These are phyloP conservation scores for Scopus umbretta DNA, from an alignment of 2,113 vertebrate genomes.

Conservation along the genomic window DNA sequence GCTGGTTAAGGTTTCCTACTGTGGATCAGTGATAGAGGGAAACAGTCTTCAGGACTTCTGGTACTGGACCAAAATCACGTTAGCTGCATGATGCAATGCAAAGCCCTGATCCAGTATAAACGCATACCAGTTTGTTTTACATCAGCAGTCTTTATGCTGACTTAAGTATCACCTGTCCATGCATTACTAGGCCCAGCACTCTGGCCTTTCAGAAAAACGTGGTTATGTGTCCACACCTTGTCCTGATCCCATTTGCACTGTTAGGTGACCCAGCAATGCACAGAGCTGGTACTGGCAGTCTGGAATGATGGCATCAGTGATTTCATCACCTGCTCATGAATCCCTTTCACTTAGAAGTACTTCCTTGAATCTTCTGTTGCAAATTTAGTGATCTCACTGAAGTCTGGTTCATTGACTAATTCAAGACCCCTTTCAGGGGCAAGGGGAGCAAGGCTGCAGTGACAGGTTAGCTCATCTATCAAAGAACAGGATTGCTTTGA, in stretches of 20 bases:
- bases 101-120: neutral
- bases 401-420: neutral
- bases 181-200: neutral
- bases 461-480: neutral
- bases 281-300: neutral
- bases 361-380: neutral
- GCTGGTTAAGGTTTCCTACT: neutral
- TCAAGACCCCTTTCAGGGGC: neutral
- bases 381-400: neutral
- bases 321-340: neutral
- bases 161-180: neutral
- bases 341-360: neutral
- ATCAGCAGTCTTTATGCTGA: neutral
- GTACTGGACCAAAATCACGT: neutral
- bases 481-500: neutral
- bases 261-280: neutral
- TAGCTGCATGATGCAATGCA: neutral
- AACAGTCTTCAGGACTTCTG: neutral
- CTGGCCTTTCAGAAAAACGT: neutral
- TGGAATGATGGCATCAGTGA: accelerated
- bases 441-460: neutral
- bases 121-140: neutral
- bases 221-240: neutral
- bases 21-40: neutral
- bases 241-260: neutral